Base-by-base conservation (phyloP, 2,113 vertebrate species). In the Carettochelys insculpta region DNA sequence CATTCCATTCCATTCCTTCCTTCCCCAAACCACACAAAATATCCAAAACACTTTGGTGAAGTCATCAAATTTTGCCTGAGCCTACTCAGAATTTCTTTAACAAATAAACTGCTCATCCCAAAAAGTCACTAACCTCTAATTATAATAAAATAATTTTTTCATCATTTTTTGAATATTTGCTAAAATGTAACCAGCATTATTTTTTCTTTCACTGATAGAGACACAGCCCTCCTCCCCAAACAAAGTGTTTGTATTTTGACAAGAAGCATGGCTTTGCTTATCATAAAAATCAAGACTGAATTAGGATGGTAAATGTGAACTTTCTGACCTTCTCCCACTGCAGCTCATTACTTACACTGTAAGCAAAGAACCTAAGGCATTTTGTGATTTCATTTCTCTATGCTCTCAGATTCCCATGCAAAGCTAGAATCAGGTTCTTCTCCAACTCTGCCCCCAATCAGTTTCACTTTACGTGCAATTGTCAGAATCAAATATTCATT, bases 331-430 rank as follows among this genome's bases (percentile, higher is more conserved):
- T 48, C 31, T 79, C 22, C 8, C 5, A 22, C 27, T 87, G 1
- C 3, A 61, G 16, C 0, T 31, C 19, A 83, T 38, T 22, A 61
- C 53, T 54, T 50, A 80, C 50, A 27, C 25, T 16, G 2, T 34
- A 3, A 48, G 38, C 53, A 34, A 25, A 47, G 47, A 48, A 79
- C n/a, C 0, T 2, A 1, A 1, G 4, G 19, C 31, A 25, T 82
- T 82, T 82, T 81, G 19, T 56, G 20, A 80, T 38, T 80, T 82
- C 20, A 78, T 85, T 87, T 19, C 29, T 38, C 38, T 94, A 43
- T 80, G 47, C 41, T 79, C 19, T 22, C 29, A n/a, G 34, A 8
- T 31, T 29, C n/a, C 16, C 13, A 22, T 54, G 27, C 5, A 82
- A 84, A 47, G 5, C 22, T 19, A 16, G 9, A 80, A 10, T 2